Conservation (phyloP, 1,140 invertebrate species). For the Tetranychus urticae region DNA sequence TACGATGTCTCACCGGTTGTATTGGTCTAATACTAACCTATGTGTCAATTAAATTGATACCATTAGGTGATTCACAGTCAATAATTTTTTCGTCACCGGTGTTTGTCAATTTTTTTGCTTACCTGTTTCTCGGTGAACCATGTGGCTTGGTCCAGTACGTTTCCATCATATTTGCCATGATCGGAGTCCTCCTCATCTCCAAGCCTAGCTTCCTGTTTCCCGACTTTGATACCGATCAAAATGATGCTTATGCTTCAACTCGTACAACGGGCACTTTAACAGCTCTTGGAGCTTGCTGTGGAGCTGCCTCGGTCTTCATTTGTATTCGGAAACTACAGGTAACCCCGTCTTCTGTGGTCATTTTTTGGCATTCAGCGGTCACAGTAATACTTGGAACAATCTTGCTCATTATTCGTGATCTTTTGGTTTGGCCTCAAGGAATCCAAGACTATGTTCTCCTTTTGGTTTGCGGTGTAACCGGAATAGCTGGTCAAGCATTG, state of each 20-base stretch:
- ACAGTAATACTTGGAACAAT: neutral
- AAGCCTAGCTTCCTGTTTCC: conserved; percentile 19
- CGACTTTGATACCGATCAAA: neutral
- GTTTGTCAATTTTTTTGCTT: conserved; percentile 27
- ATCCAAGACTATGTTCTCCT: conserved; percentile 48
- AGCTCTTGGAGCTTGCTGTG: neutral
- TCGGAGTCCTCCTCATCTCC: conserved; percentile 26
- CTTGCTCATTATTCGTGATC: conserved; percentile 37
- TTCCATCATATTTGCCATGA: conserved; percentile 23
- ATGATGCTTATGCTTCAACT: neutral
- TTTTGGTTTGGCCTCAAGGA: conserved; percentile 47
- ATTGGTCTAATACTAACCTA: conserved; percentile 1
- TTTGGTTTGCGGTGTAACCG: conserved; percentile 50
- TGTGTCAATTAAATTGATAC: conserved; percentile 26
- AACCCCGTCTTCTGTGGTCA: conserved; percentile 61
- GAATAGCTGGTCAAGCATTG: conserved; percentile 61
- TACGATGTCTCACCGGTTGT: neutral
- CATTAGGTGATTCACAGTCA: conserved; percentile 29
- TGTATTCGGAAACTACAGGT: conserved; percentile 54
- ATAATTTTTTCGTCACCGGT: conserved; percentile 32
- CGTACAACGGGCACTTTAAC: neutral
- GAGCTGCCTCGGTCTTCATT: conserved; percentile 40
- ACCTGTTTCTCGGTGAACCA: conserved; percentile 27
- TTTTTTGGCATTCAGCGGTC: conserved; percentile 27
- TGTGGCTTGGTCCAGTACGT: conserved; percentile 26